phyloP scores from a whole-genome alignment of 2,888 invertebrate species.

The Rhagium mordax region DNA sequence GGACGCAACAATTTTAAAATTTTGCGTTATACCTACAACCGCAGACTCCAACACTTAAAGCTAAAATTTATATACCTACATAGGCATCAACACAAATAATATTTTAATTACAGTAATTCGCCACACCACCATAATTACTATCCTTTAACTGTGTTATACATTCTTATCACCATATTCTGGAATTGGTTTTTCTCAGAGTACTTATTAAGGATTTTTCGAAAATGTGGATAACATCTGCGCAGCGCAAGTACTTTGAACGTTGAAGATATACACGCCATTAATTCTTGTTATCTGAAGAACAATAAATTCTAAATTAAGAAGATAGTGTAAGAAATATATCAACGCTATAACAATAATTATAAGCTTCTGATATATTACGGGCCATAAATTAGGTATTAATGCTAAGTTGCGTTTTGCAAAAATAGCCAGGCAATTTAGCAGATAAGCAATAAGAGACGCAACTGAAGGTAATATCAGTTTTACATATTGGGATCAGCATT shows the following conservation, averaged over 20 bases:
- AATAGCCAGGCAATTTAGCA: constrained; percentile 15
- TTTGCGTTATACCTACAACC: no score
- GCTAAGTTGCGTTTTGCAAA: constrained; percentile 31
- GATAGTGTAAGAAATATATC: constrained; percentile 65
- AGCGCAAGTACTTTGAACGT: constrained; percentile 4
- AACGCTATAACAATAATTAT: constrained; percentile 65
- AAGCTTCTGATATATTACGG: constrained; percentile 56
- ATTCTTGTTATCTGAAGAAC: constrained; percentile 58
- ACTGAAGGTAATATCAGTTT: constrained; percentile 34
- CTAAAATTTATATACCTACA: no score
- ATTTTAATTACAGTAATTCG: constrained; percentile 3
- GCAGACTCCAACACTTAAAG: not conserved
- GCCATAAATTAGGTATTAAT: constrained; percentile 49
- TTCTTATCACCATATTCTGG: constrained; percentile 16
- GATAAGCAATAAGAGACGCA: constrained; percentile 26
- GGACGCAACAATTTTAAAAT: no score
- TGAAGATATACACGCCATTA: not conserved
- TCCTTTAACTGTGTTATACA: not conserved
- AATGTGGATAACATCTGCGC: constrained; percentile 25
- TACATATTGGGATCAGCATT: constrained; percentile 32
- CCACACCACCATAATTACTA: not conserved
- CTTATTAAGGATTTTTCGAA: constrained; percentile 27
- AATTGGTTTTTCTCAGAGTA: constrained; percentile 23
- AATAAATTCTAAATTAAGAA: constrained; percentile 65
- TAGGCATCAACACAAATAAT: not conserved